Base-by-base conservation (phyloP, 2,797 vertebrate genomes). In the Lagocephalus sceleratus region DNA sequence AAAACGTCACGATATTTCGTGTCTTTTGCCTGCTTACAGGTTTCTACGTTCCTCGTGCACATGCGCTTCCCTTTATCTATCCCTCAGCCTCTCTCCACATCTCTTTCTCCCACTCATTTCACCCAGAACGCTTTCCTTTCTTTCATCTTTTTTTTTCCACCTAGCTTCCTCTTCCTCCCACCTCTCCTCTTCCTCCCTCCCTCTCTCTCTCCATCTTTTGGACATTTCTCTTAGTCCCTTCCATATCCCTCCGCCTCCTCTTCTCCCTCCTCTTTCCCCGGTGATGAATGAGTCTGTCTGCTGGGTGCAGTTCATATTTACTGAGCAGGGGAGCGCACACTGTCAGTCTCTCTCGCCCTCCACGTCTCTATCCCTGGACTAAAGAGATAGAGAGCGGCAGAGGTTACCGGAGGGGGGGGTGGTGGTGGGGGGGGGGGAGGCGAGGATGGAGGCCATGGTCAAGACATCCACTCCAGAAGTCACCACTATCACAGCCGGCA, bases 231-330 rank as follows among this genome's bases (percentile, higher is more conserved):
- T 82, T 78, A 71, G 83, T 82, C 76, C 74, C 81, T 71, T 79
- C 62, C 59, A 61, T 56, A 43, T 57, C 66, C 67, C 71, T 61
- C 48, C 66, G 35, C 57, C 47, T 29, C 48, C 43, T 17, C 68
- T 63, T 67, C 73, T 42, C 60, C 70, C 70, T 51, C 64, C 75
- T 82, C 80, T 87, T 87, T 81, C 85, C 80, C 82, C 82, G 75
- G 86, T 92, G 91, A 92, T 91, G 87, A 91, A 92, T 91, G 91
- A 87, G 88, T 82, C 89, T 91, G 90, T 91, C 91, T 86, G 82
- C 87, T 83, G 86, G 83, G 83, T 89, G 88, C 87, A 91, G 89
- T 90, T 91, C 91, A 92, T 91, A 91, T 91, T 91, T 90, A 92
- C 90, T 90, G 89, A 91, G 89, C 89, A 91, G 86, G 86, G 81